These are phyloP conservation scores for Drosophila paramelanica DNA, from an alignment of 2,888 invertebrate genomes.

Conservation along the genomic window DNA sequence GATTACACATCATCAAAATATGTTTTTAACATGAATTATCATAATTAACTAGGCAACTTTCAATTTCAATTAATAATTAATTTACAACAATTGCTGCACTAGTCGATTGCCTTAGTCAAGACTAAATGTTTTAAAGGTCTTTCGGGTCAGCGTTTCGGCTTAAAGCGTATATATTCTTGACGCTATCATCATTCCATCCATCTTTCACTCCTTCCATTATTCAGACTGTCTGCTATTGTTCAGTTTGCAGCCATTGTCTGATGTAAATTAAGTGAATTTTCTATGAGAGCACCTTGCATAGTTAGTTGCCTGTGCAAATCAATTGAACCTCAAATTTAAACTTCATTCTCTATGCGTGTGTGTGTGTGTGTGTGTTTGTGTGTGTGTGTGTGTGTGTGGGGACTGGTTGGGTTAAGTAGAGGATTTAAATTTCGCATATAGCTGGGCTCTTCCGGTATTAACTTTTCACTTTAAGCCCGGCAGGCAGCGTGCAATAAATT, in stretches of 20 bases:
- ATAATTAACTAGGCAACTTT: not conserved
- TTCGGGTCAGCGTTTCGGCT: slow-evolving; percentile 42
- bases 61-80: slow-evolving; percentile 2
- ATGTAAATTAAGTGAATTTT: slow-evolving; percentile 73
- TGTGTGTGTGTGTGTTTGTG: not conserved
- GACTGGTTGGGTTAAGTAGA: slow-evolving; percentile 31
- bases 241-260: slow-evolving; percentile 65
- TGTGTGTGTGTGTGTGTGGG: slow-evolving; percentile 5
- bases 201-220: not conserved
- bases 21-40: slow-evolving; percentile 1
- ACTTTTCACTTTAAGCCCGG: slow-evolving; percentile 73
- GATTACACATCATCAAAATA: too few relatives aligned
- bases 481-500: slow-evolving; percentile 66
- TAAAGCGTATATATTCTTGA: slow-evolving; percentile 24
- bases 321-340: slow-evolving; percentile 55
- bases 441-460: slow-evolving; percentile 58
- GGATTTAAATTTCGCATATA: slow-evolving; percentile 53
- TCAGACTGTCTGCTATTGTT: slow-evolving; percentile 55
- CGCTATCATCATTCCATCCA: slow-evolving; percentile 13
- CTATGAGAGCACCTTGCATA: slow-evolving; percentile 66
- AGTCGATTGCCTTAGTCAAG: slow-evolving; percentile 7
- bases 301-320: slow-evolving; percentile 72
- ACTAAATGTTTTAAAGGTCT: slow-evolving; percentile 44
- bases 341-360: slow-evolving; percentile 7
- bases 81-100: not conserved